Conservation (phyloP, 2,113 vertebrate species). For the Gadus chalcogrammus region DNA sequence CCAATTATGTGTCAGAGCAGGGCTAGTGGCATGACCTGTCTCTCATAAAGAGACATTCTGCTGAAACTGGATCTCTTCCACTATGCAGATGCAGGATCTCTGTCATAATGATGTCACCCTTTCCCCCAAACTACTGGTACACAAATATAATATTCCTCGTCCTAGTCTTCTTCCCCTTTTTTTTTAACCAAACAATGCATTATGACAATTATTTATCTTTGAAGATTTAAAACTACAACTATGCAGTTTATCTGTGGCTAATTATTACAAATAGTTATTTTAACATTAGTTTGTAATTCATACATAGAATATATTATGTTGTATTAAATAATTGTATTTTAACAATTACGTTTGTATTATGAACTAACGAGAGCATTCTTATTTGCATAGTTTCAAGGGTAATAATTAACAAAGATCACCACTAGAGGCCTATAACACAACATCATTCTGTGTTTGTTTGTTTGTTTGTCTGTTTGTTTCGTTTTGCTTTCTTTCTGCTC, state of each 20-base stretch:
- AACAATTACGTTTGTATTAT: too few species aligned
- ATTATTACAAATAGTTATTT: too few species aligned
- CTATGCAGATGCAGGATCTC: slow-evolving; percentile 63
- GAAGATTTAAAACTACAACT: too few species aligned
- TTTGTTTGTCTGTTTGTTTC: neutral
- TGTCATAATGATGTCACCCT: slow-evolving; percentile 69
- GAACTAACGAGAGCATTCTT: too few species aligned
- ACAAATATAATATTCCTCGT: neutral
- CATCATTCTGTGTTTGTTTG: neutral
- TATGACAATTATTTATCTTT: slow-evolving; percentile 1
- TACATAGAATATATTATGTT: too few species aligned
- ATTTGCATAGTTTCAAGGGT: too few species aligned
- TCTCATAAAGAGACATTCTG: slow-evolving; percentile 68
- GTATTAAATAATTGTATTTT: too few species aligned
- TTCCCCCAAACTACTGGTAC: neutral
- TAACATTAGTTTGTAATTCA: too few species aligned
- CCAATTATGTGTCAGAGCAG: slow-evolving; percentile 77
- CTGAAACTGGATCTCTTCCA: slow-evolving; percentile 74
- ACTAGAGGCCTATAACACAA: too few species aligned
- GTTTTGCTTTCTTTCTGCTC: neutral
- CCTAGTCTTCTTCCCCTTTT: neutral
- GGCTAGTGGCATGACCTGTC: slow-evolving; percentile 74
- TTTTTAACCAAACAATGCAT: neutral
- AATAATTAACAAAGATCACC: too few species aligned
- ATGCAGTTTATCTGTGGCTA: too few species aligned